phyloP scores from a whole-genome alignment of 2,797 vertebrate genomes.

The Gymnoscopelus braueri region DNA sequence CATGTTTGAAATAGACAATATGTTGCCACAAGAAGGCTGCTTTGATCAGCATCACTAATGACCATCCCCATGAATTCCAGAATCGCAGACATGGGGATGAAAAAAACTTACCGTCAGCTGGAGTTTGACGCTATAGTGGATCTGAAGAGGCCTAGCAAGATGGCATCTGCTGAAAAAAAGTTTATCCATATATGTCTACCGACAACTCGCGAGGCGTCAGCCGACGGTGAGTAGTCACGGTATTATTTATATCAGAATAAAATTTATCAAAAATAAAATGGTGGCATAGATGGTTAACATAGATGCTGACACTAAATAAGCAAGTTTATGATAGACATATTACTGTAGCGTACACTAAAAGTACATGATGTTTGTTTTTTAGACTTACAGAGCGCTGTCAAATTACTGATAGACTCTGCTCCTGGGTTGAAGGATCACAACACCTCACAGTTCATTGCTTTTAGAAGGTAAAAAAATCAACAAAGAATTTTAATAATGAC shows the following conservation, averaged over 20 bases:
- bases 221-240: conserved; percentile 19
- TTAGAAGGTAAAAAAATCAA: conserved; percentile 79
- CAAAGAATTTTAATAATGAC: background rate
- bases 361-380: conserved; percentile 6
- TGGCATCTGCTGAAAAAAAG: conserved; percentile 77
- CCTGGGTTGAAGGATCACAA: conserved; percentile 75
- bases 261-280: too few species aligned
- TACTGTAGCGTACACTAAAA: too few species aligned
- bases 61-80: conserved; percentile 27
- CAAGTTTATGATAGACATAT: too few species aligned
- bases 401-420: conserved; percentile 72
- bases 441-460: conserved; percentile 87
- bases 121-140: conserved; percentile 80
- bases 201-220: background rate
- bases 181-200: conserved; percentile 83
- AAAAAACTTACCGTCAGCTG: conserved; percentile 48
- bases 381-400: conserved; percentile 80
- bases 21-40: background rate
- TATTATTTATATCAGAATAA: too few species aligned
- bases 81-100: conserved; percentile 55
- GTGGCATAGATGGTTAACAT: too few species aligned
- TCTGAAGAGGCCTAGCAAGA: conserved; percentile 21
- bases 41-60: background rate
- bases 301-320: too few species aligned
- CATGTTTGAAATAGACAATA: too few species aligned